Conservation (phyloP, 1,140 invertebrate genomes). For the Trachymyrmex cornetzi region DNA sequence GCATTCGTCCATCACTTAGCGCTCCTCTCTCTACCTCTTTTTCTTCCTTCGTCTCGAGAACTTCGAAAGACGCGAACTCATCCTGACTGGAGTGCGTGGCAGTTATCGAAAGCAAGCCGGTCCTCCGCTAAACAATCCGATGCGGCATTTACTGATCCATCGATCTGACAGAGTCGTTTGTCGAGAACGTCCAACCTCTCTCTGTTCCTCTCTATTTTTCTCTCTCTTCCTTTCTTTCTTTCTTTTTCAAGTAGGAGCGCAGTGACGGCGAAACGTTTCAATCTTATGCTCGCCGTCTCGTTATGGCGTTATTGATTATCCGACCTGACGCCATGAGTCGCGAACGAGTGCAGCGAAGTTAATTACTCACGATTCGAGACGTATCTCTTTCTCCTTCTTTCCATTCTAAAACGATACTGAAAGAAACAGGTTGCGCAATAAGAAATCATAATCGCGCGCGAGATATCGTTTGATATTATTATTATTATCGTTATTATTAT, state of each 20-base stretch:
- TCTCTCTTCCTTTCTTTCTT: background rate
- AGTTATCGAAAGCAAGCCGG: slow-evolving; percentile 70
- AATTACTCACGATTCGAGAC: slow-evolving; percentile 59
- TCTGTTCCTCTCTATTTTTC: slow-evolving; percentile 58
- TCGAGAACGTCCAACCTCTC: slow-evolving; percentile 45
- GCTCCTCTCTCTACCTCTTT: slow-evolving; percentile 22
- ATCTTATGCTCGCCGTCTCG: slow-evolving; percentile 66
- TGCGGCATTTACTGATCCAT: slow-evolving; percentile 77
- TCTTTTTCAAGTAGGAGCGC: slow-evolving; percentile 47
- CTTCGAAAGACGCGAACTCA: slow-evolving; percentile 74
- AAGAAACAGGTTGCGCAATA: slow-evolving; percentile 33
- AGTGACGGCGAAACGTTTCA: slow-evolving; percentile 72
- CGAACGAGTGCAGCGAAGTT: slow-evolving; percentile 54
- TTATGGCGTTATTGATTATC: slow-evolving; percentile 75
- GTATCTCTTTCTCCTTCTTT: background rate
- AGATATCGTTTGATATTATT: slow-evolving; percentile 6
- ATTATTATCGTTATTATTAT: background rate
- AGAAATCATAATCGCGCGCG: slow-evolving; percentile 15
- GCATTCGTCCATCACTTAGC: slow-evolving; percentile 69
- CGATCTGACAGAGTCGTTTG: slow-evolving; percentile 75
- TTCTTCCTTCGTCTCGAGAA: slow-evolving; percentile 17
- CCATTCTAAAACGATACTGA: slow-evolving; percentile 6
- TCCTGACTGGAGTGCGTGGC: slow-evolving; percentile 71
- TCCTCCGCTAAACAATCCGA: slow-evolving; percentile 74
- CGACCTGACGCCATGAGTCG: slow-evolving; percentile 55